Evolutionary conservation across 2,797 vertebrate species (phyloP).

Genomic region (Pelobates cultripes): DNA sequence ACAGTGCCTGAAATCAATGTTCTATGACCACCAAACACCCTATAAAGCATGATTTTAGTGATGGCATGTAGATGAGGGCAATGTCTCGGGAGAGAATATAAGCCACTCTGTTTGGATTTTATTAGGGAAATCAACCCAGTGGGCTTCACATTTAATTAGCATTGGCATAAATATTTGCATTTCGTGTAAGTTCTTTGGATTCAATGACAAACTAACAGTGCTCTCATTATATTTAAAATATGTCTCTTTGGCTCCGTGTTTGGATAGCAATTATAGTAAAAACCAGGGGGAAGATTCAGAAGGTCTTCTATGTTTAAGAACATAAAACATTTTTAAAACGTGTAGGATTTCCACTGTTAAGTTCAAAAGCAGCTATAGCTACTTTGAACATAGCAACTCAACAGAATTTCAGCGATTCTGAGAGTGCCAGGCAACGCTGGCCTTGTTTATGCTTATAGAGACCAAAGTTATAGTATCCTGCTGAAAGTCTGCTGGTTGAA

Average conservation of each 20-base stretch:
- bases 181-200: neutral
- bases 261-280: neutral
- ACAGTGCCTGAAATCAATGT: too few species aligned
- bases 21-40: too few species aligned
- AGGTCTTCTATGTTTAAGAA: neutral
- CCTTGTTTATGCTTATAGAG: neutral
- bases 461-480: neutral
- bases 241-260: neutral
- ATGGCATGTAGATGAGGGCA: too few species aligned
- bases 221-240: neutral
- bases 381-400: neutral
- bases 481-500: neutral
- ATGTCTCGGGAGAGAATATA: too few species aligned
- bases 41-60: too few species aligned
- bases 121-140: too few species aligned
- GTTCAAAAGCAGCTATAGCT: neutral
- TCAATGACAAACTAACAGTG: neutral
- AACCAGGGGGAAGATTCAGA: neutral
- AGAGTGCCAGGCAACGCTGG: neutral
- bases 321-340: neutral
- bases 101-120: too few species aligned
- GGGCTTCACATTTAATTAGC: too few species aligned
- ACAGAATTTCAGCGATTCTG: neutral
- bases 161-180: neutral
- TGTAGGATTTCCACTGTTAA: neutral